phyloP scores from a whole-genome alignment of 2,113 vertebrate species.

The Cololabis saira region DNA sequence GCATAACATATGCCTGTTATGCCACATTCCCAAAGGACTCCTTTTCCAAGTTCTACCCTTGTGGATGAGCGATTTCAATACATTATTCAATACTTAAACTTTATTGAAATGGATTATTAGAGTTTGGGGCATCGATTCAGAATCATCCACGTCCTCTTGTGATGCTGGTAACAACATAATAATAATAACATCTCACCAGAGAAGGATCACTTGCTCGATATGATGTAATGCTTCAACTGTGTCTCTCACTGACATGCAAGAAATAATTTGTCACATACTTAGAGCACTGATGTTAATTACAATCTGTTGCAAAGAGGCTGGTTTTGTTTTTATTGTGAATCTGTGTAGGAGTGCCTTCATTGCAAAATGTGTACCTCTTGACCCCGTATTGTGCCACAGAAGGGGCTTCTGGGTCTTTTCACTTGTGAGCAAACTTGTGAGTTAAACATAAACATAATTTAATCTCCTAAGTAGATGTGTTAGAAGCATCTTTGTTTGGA shows the following conservation, averaged over 20 bases:
- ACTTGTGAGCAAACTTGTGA: background rate
- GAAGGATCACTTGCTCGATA: background rate
- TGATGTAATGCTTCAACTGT: background rate
- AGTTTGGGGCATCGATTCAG: too few relatives aligned
- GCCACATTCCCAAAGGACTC: too few relatives aligned
- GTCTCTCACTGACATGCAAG: background rate
- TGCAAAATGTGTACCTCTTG: background rate
- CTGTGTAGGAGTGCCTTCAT: background rate
- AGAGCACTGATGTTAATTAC: conserved; percentile 5
- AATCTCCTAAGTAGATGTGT: conserved; percentile 11
- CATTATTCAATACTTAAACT: too few relatives aligned
- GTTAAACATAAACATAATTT: conserved; percentile 46
- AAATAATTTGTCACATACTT: conserved; percentile 9
- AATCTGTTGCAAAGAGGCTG: background rate
- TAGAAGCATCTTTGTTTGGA: conserved; percentile 37
- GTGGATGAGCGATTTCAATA: too few relatives aligned
- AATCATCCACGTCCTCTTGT: too few relatives aligned
- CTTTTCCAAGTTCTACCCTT: too few relatives aligned
- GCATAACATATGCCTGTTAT: too few relatives aligned
- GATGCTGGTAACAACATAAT: background rate
- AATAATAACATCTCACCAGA: too few relatives aligned
- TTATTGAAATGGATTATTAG: too few relatives aligned
- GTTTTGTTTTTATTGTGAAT: background rate
- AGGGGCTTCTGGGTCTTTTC: background rate
- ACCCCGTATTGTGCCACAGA: background rate